A percentile compares a stretch with the other conserved stretches of the same genome.
phyloP scores from a whole-genome alignment of 2,797 vertebrate genomes.

The Apodemus agrarius region DNA sequence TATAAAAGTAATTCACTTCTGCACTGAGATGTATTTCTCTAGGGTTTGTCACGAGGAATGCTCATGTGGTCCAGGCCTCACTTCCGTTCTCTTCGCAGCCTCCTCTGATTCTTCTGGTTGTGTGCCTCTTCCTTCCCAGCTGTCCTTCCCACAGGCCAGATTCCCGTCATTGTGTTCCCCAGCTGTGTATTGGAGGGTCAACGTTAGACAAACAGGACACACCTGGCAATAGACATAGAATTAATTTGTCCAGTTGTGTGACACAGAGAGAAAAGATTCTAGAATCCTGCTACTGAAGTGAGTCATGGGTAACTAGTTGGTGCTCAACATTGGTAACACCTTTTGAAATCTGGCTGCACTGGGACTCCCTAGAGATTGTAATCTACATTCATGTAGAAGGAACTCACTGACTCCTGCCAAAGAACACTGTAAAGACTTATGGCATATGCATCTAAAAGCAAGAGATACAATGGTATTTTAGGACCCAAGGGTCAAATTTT shows the following conservation, averaged over 20 bases:
- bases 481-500: not conserved
- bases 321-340: not conserved
- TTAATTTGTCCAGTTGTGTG: not conserved
- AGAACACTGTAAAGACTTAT: not conserved
- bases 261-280: not conserved
- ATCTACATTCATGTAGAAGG: not conserved
- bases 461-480: not conserved
- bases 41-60: not conserved
- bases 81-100: not conserved
- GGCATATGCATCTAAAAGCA: not conserved
- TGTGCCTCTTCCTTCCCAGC: not conserved
- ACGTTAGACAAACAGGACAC: conserved; percentile 1
- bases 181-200: not conserved
- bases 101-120: not conserved
- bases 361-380: not conserved
- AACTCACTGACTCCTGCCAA: not conserved
- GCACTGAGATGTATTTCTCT: conserved; percentile 24
- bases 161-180: not conserved
- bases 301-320: not conserved
- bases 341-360: not conserved
- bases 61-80: not conserved
- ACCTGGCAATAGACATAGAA: not conserved
- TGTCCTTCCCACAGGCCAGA: not conserved
- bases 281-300: not conserved
- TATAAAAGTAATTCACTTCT: conserved; percentile 59